phyloP scores from a whole-genome alignment of 2,888 invertebrate genomes.

The Trichogramma evanescens region DNA sequence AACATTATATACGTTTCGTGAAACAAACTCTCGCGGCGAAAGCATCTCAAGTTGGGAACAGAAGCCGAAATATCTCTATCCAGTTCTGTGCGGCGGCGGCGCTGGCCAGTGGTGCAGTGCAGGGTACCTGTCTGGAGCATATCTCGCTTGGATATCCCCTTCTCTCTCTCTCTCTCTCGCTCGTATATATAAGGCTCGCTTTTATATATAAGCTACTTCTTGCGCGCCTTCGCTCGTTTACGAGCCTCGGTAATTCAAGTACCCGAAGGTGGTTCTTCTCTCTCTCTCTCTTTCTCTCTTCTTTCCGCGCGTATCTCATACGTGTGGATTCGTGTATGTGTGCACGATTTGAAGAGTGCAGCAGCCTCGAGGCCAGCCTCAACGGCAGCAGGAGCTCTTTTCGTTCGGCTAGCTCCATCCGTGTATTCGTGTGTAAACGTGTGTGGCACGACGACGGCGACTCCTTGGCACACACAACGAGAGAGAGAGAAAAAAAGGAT shows the following conservation, averaged over 20 bases:
- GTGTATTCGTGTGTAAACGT: background rate
- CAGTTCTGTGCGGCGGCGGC: background rate
- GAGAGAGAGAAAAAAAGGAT: conserved; percentile 1
- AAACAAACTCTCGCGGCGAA: too few relatives aligned
- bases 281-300: too few relatives aligned
- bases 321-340: background rate
- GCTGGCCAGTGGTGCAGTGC: too few relatives aligned
- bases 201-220: background rate
- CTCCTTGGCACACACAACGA: conserved; percentile 1
- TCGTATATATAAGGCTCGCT: background rate
- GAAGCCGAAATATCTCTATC: conserved; percentile 21
- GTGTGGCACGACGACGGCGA: background rate
- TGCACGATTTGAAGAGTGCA: conserved; percentile 2
- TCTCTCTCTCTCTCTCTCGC: background rate
- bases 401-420: background rate
- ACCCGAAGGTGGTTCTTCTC: conserved; percentile 11
- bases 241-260: conserved; percentile 26
- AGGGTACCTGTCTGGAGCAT: background rate
- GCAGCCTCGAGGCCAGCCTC: conserved; percentile 2
- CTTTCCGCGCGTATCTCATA: too few relatives aligned
- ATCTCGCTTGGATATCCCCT: background rate
- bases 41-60: background rate
- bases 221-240: conserved; percentile 16
- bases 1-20: too few relatives aligned
- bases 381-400: background rate